A percentile compares a stretch with the other conserved stretches of the same genome.
phyloP scores from a whole-genome alignment of 2,888 invertebrate species.

The Scrobipalpa atriplicella region DNA sequence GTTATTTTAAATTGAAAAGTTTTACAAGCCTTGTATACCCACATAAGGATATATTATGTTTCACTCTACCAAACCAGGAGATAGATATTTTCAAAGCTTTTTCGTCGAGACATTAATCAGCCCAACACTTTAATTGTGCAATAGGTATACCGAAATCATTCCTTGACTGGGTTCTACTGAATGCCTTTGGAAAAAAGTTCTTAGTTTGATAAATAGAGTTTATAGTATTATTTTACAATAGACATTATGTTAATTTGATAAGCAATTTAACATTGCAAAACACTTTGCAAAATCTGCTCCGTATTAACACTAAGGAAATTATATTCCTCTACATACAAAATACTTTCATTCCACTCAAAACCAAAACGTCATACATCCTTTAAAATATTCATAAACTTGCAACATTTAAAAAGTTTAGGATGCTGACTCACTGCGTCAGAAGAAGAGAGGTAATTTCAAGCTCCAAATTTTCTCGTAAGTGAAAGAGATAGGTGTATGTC shows the following conservation, averaged over 20 bases:
- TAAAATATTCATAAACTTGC: conserved; percentile 43
- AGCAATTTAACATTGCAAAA: conserved; percentile 53
- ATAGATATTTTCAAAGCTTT: too few relatives aligned
- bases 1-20: conserved; percentile 14
- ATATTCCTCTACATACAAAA: conserved; percentile 53
- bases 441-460: conserved; percentile 55
- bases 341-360: conserved; percentile 33
- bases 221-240: too few relatives aligned
- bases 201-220: too few relatives aligned
- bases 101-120: too few relatives aligned
- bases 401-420: conserved; percentile 53
- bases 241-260: too few relatives aligned
- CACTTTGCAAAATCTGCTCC: conserved; percentile 35
- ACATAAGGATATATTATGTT: too few relatives aligned
- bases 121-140: too few relatives aligned
- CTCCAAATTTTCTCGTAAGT: conserved; percentile 43
- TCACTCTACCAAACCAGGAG: too few relatives aligned
- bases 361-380: conserved; percentile 37
- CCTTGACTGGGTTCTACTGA: too few relatives aligned
- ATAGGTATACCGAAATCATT: too few relatives aligned
- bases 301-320: conserved; percentile 68
- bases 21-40: conserved; percentile 31
- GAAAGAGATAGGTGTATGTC: conserved; percentile 56
- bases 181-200: too few relatives aligned
- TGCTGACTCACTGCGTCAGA: conserved; percentile 70